Evolutionary conservation across 2,797 vertebrate species (phyloP), one percentile per base, ranked within the genome.

Genomic region (Lepus townsendii): DNA sequence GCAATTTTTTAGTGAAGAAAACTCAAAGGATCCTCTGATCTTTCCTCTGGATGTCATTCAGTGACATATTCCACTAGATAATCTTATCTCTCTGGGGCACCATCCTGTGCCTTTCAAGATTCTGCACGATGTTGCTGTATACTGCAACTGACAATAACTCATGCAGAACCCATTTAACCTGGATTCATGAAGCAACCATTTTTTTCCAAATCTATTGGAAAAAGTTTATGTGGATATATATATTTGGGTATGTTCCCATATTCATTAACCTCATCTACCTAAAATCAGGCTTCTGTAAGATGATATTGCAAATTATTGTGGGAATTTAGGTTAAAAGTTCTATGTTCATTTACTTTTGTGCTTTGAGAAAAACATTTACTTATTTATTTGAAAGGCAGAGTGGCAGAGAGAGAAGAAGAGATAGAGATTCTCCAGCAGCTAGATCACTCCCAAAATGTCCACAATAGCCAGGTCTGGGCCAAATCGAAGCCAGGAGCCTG

Each of bases 61-160:
- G 26, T 91, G 84, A 88, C 69, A 90, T 85, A 79, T 82, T 88
- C 32, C 6, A 35, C 22, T 91, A 50, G 27, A 88, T 92, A 88
- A 94, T 95, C 80, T 88, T 71, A 7, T 95, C 35, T 96, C 52
- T 95, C 84, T 95, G 66, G 65, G 62, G n/a, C 24, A 93, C 24
- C 3, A 71, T 80, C 19, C 83, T 30, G 47, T 19, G 82, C 62
- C 54, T 4, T 32, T 83, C 91, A 82, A 84, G 38, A 90, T 89
- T 84, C 32, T 11, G 68, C 20, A 60, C 52, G 92, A 83, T 95
- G 27, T n/a, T 87, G 0, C 0, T 85, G 50, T 9, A 22, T 50
- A 77, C 50, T 91, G 71, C 16, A 95, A 12, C 0, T 30, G n/a
- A 20, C 27, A 19, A 13, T 26, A 91, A 26, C 19, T 88, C 90